These are phyloP conservation scores for Rhabdomys pumilio DNA, from an alignment of 2,797 vertebrate species.

Conservation along the genomic window DNA sequence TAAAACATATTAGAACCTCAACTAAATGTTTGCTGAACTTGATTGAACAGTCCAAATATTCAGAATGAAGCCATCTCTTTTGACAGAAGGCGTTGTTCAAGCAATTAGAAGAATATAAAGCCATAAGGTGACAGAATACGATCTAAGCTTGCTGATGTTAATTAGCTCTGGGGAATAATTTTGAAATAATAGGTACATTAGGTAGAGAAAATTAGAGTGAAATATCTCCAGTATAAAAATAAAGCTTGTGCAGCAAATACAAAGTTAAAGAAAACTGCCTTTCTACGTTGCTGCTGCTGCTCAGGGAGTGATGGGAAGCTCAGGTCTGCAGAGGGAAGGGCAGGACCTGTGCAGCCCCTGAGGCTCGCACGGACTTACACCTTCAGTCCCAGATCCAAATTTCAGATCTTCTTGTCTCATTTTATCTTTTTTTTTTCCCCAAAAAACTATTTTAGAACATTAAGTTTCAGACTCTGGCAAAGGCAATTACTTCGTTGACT, in stretches of 20 bases:
- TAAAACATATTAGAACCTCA: conserved; percentile 45
- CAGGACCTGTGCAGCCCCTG: background rate
- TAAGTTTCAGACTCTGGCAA: background rate
- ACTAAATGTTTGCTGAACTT: conserved; percentile 59
- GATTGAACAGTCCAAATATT: conserved; percentile 67
- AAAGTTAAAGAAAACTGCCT: conserved; percentile 52
- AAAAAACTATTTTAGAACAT: background rate
- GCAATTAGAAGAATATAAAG: conserved; percentile 66
- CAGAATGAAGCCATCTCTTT: conserved; percentile 59
- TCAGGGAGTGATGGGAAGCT: background rate
- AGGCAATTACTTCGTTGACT: background rate
- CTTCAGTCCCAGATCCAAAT: background rate
- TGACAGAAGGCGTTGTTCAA: conserved; percentile 63
- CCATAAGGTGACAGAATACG: conserved; percentile 41
- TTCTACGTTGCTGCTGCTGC: conserved; percentile 2
- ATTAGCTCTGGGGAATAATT: conserved; percentile 65
- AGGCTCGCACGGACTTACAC: background rate
- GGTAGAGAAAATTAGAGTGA: conserved; percentile 57
- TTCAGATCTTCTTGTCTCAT: background rate
- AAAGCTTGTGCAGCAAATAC: conserved; percentile 52
- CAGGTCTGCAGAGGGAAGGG: background rate
- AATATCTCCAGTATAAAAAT: conserved; percentile 44
- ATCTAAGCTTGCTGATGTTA: conserved; percentile 42
- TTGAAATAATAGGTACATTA: conserved; percentile 57
- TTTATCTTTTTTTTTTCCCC: background rate